Evolutionary conservation across 2,113 vertebrate genomes (phyloP), one percentile per base, ranked within the genome.

Genomic region (Cygnus atratus): DNA sequence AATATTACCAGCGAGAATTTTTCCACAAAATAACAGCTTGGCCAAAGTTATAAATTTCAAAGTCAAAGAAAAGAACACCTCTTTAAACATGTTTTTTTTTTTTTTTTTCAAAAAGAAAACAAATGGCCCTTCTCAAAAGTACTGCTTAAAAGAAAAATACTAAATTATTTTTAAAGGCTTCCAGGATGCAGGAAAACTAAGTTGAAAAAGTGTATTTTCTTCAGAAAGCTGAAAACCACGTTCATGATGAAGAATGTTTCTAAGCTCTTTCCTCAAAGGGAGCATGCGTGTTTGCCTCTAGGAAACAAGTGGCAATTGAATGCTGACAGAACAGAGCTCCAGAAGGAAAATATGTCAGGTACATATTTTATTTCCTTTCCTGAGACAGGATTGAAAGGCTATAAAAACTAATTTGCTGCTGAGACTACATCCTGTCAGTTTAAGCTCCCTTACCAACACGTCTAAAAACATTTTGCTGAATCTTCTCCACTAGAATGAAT

Each of bases 401-500:
- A 22, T 89, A 55, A 55, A 61, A 92, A 41, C 71, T 90, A 77
- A 75, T 68, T 81, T 86, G 62, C 83, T 87, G 77, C 74, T 87
- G 48, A 33, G 81, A 67, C 44, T 19, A 11, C 5, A 50, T 22
- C 67, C 70, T 41, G 85, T 6, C 11, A 25, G 26, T 74, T 85
- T 63, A 44, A 96, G 76, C 74, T 83, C 58, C 58, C 63, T 87
- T 9, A 18, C 52, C 79, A 82, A 55, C 83, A 55, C 28, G 55
- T 25, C 71, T 67, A 59, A 41, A 62, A 52, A 41, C 59, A 14
- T 13, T 44, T 62, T 22, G 7, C 37, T 68, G 26, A 20, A 55
- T 37, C n/a, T 70, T 74, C 76, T 16, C n/a, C 9, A 62, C 17
- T 73, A 39, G 71, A 28, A 70, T 0, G 31, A 63, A 73, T 10